These are phyloP conservation scores for Planococcus citri DNA, from an alignment of 1,140 invertebrate species.

Conservation along the genomic window DNA sequence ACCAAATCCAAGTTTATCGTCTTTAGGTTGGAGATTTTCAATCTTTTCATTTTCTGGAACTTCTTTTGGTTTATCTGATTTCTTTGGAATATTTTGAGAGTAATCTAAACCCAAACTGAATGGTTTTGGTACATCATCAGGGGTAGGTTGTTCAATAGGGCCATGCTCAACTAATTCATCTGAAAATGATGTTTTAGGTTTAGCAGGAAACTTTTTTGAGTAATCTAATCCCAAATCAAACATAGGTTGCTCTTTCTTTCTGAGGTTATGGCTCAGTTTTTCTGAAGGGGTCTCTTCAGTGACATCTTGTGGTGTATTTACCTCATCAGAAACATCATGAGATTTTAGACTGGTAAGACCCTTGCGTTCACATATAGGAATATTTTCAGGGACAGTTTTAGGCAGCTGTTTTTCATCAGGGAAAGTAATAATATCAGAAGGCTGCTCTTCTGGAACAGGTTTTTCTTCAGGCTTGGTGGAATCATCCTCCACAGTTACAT, in stretches of 20 bases:
- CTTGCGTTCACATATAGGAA: too few species aligned
- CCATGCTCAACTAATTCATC: slow-evolving; percentile 23
- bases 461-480: too few species aligned
- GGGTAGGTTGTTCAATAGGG: neutral
- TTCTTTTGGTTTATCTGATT: too few species aligned
- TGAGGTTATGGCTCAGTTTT: neutral
- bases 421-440: too few species aligned
- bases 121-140: slow-evolving; percentile 29
- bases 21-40: too few species aligned
- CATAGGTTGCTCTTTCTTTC: neutral
- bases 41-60: too few species aligned
- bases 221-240: neutral
- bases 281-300: neutral
- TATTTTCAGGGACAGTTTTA: too few species aligned
- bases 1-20: slow-evolving; percentile 23
- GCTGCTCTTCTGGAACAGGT: too few species aligned
- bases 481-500: too few species aligned
- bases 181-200: slow-evolving; percentile 27
- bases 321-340: neutral
- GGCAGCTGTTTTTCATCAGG: too few species aligned
- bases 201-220: neutral
- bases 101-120: slow-evolving; percentile 26
- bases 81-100: slow-evolving; percentile 42
- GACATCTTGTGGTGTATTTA: too few species aligned
- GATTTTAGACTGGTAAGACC: too few species aligned